These are phyloP conservation scores for Abscondita cerata DNA, from an alignment of 2,888 invertebrate genomes.

Conservation along the genomic window DNA sequence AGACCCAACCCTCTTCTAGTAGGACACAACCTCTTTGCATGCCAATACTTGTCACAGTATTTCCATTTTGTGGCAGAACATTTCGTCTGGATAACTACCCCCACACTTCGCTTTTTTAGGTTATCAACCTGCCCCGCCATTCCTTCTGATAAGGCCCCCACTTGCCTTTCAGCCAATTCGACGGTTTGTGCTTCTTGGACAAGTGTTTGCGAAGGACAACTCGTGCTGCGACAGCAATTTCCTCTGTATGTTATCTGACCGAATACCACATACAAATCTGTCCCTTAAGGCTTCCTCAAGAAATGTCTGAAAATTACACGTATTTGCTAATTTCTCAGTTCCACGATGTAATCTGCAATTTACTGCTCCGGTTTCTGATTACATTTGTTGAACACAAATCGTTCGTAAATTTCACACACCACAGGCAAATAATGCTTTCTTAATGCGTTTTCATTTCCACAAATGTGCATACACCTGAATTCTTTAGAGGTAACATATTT, in stretches of 20 bases:
- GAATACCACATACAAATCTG: constrained; percentile 22
- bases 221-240: constrained; percentile 8
- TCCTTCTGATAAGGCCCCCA: no score
- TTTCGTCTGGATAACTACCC: no score
- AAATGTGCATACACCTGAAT: no score
- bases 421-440: background rate
- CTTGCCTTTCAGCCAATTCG: constrained; percentile 12
- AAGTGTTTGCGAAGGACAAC: constrained; percentile 13
- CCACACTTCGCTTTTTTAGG: no score
- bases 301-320: constrained; percentile 21
- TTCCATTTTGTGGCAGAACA: no score
- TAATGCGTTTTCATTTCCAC: no score
- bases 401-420: background rate
- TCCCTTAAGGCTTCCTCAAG: constrained; percentile 24
- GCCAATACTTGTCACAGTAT: background rate
- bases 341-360: background rate
- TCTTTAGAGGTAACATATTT: no score
- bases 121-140: no score
- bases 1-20: background rate
- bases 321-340: constrained; percentile 8
- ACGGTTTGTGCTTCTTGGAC: background rate
- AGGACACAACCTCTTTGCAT: background rate
- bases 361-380: background rate
- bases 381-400: background rate
- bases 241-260: constrained; percentile 16